Percentiles rank a stretch among this genome's conserved stretches.
phyloP scores from a whole-genome alignment of 2,797 vertebrate genomes.

The Bothrops alternatus region DNA sequence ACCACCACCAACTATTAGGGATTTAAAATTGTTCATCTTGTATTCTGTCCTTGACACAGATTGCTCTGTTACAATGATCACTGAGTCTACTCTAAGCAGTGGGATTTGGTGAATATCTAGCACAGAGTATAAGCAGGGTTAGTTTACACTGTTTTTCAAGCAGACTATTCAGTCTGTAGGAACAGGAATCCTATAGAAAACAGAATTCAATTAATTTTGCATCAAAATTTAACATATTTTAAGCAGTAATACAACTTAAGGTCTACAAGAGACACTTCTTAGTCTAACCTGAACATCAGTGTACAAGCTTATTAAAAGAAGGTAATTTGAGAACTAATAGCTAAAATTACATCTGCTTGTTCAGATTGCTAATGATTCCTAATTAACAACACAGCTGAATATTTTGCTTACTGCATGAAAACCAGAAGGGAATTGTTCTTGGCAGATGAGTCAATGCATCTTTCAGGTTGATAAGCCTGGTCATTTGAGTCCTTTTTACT shows the following conservation, averaged over 20 bases:
- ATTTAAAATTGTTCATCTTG: background rate
- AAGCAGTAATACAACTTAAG: conserved; percentile 40
- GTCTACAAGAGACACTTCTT: conserved; percentile 12
- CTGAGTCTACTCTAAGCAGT: background rate
- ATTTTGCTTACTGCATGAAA: conserved; percentile 29
- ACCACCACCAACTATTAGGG: background rate
- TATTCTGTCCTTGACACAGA: background rate
- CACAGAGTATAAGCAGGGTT: background rate
- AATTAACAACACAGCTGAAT: conserved; percentile 35
- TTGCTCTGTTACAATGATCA: background rate
- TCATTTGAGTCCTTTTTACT: conserved; percentile 21
- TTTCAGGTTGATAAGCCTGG: conserved; percentile 18
- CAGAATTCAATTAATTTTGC: background rate
- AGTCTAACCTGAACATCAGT: conserved; percentile 29
- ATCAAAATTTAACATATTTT: conserved; percentile 16
- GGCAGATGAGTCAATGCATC: background rate
- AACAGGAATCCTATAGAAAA: background rate
- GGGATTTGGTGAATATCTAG: background rate
- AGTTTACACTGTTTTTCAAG: conserved; percentile 4
- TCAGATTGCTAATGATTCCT: conserved; percentile 10
- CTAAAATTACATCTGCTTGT: conserved; percentile 19
- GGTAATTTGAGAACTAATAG: conserved; percentile 24
- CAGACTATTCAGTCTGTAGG: background rate
- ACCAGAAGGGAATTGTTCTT: conserved; percentile 33
- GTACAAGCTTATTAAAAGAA: conserved; percentile 30